Conservation (phyloP, 2,113 vertebrate species). For the Melanerpes formicivorus region DNA sequence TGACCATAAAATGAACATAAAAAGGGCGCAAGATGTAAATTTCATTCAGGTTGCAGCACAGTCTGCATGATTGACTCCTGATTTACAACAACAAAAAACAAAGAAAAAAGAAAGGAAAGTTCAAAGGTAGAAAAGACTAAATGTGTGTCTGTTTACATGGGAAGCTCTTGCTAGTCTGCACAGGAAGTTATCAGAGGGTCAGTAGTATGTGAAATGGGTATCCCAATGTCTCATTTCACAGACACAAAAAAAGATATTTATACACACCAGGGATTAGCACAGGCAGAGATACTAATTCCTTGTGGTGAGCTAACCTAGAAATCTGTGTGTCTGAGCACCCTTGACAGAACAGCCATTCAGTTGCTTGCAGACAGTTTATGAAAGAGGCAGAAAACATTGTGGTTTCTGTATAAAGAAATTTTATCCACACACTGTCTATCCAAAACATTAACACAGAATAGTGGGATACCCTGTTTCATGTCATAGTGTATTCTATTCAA, state of each 20-base stretch:
- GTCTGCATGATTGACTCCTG: not conserved
- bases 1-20: not conserved
- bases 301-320: not conserved
- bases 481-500: not conserved
- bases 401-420: not conserved
- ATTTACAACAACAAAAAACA: not conserved
- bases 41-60: not conserved
- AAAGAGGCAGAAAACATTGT: not conserved
- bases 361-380: not conserved
- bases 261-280: not conserved
- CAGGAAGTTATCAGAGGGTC: not conserved
- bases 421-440: fast-evolving
- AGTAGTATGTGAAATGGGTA: not conserved
- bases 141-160: not conserved
- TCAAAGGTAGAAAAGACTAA: not conserved
- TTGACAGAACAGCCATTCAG: not conserved
- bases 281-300: not conserved
- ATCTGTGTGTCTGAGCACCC: not conserved
- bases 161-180: not conserved
- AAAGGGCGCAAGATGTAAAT: not conserved
- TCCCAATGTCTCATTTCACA: not conserved
- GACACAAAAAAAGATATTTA: not conserved
- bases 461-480: not conserved
- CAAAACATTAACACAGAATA: not conserved
- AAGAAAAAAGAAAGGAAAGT: not conserved